Percentiles rank a stretch among this genome's conserved stretches.
Conservation (phyloP, 2,888 invertebrate genomes). For the Chromoteleia sp. region DNA sequence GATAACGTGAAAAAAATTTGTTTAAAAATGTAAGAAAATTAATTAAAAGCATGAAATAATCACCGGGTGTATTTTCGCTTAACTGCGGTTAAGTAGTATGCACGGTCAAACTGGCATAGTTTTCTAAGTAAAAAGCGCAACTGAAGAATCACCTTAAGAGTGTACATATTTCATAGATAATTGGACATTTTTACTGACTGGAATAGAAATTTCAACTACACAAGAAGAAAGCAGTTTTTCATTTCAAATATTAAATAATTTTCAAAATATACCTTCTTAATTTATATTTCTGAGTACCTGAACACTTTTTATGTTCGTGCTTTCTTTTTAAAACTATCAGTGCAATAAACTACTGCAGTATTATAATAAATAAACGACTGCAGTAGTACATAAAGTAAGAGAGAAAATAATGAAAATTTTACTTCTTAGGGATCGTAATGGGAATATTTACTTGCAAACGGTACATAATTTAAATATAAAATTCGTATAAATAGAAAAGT, state of each 20-base stretch:
- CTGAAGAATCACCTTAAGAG: too few relatives aligned
- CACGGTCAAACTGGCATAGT: too few relatives aligned
- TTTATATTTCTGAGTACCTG: constrained; percentile 1
- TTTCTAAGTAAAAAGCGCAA: too few relatives aligned
- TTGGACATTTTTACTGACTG: constrained; percentile 14
- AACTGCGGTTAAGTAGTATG: too few relatives aligned
- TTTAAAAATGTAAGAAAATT: too few relatives aligned
- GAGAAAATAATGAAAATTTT: constrained; percentile 7
- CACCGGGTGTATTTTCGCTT: too few relatives aligned
- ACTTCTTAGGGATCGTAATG: not conserved
- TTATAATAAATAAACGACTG: constrained; percentile 1
- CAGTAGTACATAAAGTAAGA: not conserved
- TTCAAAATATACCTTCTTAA: not conserved
- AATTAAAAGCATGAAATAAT: too few relatives aligned
- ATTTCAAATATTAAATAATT: constrained; percentile 1
- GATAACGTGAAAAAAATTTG: too few relatives aligned
- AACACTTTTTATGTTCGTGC: not conserved
- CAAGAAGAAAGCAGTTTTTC: constrained; percentile 7
- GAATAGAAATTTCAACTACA: constrained; percentile 1
- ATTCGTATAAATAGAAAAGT: not conserved
- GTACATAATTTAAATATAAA: constrained; percentile 2
- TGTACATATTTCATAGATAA: constrained; percentile 16
- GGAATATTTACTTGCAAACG: not conserved
- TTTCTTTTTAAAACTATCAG: constrained; percentile 15
- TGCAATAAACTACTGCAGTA: not conserved